Evolutionary conservation across 2,888 invertebrate genomes (phyloP), one percentile per base, ranked within the genome.

Genomic region (Dasysyrphus tricinctus): DNA sequence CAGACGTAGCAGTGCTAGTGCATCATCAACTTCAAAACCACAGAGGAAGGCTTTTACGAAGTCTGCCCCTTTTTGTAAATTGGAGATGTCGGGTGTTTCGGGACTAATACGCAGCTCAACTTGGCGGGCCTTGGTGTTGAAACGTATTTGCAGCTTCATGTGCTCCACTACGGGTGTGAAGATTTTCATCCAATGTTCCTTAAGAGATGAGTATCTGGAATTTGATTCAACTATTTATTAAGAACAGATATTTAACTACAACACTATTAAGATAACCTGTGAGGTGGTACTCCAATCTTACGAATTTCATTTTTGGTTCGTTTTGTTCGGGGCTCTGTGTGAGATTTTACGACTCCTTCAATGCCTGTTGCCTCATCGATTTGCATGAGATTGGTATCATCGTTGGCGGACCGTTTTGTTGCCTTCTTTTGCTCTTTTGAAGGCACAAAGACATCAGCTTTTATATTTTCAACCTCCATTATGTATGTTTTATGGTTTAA

Each of bases 11-110:
- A 99, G 93, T 0, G 99, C 99, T 79, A 99, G 92, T 0, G 99
- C 98, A 93, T 99, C 99, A 92, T 98, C 98, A 0, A 99, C 97
- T 89, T 99, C 98, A 92, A 99, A 99, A 6, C 99, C 99, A 89
- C 96, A 96, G 37, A 98, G 94, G 91, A 99, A 99, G 2, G 99
- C 99, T 93, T 96, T 96, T 0, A 99, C 97, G 94, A 99, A 99
- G 93, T 99, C 99, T 14, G 98, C 98, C 65, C 97, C 99, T 93
- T 98, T 99, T 92, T 99, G 99, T 84, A 99, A 93, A 92, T 98
- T 97, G 11, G 96, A 95, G 88, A 98, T 96, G 90, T 99, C 98
- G 56, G 94, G 94, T 0, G 95, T 94, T 39, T 94, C 93, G 0
- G 91, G 91, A 11, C 92, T 91, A 11, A 93, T 80, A 49, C 93